Evolutionary conservation across 2,113 vertebrate species (phyloP).

Genomic region (Phrynosoma blainvillii): DNA sequence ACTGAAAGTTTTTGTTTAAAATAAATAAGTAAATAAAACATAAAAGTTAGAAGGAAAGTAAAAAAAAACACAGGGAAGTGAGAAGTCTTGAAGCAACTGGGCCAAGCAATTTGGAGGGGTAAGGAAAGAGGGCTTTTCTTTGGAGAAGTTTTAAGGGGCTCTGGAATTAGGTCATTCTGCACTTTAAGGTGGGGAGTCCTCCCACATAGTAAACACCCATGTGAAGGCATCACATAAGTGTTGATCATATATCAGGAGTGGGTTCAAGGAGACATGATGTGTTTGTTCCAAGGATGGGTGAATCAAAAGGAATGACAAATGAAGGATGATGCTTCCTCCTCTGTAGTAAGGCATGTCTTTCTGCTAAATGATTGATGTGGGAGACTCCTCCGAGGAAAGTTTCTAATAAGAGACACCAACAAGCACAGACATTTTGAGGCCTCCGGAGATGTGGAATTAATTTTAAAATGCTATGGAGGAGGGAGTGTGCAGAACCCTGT

Average conservation of each 20-base stretch:
- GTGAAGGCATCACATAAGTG: neutral
- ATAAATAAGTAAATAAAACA: neutral
- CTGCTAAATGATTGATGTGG: neutral
- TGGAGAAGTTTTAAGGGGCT: neutral
- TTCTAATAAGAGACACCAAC: constrained; percentile 10
- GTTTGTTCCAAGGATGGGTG: neutral
- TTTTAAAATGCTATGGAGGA: neutral
- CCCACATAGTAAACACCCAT: neutral
- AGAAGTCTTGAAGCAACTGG: neutral
- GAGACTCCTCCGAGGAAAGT: neutral
- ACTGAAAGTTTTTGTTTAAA: neutral
- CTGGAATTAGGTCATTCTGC: fast-evolving
- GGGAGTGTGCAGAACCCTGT: neutral
- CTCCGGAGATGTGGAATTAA: neutral
- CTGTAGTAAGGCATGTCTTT: neutral
- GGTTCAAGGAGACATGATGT: neutral
- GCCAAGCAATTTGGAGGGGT: neutral
- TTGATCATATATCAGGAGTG: neutral
- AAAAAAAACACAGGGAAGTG: fast-evolving
- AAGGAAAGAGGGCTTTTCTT: neutral
- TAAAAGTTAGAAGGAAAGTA: constrained; percentile 5
- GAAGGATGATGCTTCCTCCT: neutral
- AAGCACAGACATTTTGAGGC: neutral
- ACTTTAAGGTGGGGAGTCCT: neutral
- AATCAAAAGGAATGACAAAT: neutral